These are phyloP conservation scores for Sarcoramphus papa DNA, from an alignment of 2,797 vertebrate species.

Conservation along the genomic window DNA sequence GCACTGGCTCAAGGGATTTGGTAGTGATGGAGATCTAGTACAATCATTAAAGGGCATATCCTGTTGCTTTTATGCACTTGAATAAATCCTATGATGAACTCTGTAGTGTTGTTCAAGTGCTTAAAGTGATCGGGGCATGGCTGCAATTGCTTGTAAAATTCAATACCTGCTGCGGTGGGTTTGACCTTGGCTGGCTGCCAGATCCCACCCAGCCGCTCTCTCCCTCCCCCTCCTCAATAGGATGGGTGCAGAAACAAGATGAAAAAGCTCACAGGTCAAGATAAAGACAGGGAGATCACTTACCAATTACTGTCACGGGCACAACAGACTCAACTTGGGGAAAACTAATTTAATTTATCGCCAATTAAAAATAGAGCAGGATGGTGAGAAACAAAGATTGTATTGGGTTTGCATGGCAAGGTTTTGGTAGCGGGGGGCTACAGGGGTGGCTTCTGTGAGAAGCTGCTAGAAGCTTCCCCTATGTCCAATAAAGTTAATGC, in stretches of 20 bases:
- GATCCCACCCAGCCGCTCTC: neutral
- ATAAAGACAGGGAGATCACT: neutral
- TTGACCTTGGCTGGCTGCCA: neutral
- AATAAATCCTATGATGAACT: neutral
- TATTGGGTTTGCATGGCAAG: too few relatives aligned
- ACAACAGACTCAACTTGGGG: neutral
- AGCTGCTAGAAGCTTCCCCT: too few relatives aligned
- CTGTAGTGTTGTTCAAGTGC: neutral
- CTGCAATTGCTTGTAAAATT: neutral
- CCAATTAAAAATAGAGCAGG: neutral
- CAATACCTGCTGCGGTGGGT: neutral
- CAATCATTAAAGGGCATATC: neutral
- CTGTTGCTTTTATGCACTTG: neutral
- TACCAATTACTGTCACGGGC: neutral
- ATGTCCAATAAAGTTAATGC: too few relatives aligned
- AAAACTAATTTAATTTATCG: neutral
- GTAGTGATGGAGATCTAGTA: neutral
- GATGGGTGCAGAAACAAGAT: rapidly evolving
- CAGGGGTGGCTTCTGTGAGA: too few relatives aligned
- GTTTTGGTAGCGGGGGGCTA: too few relatives aligned
- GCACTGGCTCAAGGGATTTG: neutral
- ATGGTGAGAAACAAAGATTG: neutral
- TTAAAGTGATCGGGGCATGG: neutral
- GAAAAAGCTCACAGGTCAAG: neutral
- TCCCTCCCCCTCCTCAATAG: neutral